These are phyloP conservation scores for Gymnosoma rotundatum DNA, from an alignment of 2,888 invertebrate genomes.

Conservation along the genomic window DNA sequence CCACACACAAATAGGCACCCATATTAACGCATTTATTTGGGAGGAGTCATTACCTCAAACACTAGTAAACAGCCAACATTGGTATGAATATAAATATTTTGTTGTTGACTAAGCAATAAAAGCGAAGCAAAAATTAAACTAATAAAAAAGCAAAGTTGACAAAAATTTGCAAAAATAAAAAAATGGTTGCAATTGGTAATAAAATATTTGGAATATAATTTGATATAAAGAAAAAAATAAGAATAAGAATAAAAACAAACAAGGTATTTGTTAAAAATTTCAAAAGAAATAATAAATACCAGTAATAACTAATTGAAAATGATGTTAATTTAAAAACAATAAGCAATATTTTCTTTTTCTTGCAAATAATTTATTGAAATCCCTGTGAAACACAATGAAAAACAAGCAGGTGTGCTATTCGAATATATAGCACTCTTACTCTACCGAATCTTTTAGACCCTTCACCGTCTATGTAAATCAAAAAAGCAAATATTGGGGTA, in stretches of 20 bases:
- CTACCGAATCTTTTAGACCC: no score
- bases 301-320: no score
- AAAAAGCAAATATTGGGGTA: no score
- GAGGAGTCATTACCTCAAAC: slow-evolving; percentile 53
- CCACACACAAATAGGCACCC: background rate
- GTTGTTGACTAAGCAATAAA: slow-evolving; percentile 30
- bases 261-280: background rate
- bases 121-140: background rate
- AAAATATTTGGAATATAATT: background rate
- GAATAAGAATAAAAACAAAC: background rate
- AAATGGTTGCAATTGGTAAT: slow-evolving; percentile 50
- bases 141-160: slow-evolving; percentile 3
- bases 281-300: no score
- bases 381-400: no score
- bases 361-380: no score
- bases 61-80: slow-evolving; percentile 6
- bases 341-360: no score
- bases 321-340: no score
- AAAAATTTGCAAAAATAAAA: slow-evolving; percentile 4
- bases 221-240: background rate
- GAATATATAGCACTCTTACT: no score
- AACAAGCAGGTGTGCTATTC: no score
- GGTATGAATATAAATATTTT: slow-evolving; percentile 25
- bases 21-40: slow-evolving; percentile 39
- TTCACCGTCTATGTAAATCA: no score